Evolutionary conservation across 2,113 vertebrate species (phyloP), one percentile per base, ranked within the genome.

Genomic region (Phrynocephalus versicolor): DNA sequence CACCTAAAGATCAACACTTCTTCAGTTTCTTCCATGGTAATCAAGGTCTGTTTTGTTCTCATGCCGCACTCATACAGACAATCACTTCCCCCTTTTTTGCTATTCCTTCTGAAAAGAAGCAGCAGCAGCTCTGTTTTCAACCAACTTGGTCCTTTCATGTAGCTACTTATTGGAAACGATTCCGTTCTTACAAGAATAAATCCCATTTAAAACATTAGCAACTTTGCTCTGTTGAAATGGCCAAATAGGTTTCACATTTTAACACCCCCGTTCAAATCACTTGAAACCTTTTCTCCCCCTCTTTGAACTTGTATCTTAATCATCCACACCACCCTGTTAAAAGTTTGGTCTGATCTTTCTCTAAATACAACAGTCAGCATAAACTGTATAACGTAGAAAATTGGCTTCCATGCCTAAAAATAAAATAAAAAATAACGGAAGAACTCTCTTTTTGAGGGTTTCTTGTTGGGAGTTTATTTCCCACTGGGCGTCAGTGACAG

Each of bases 121-220:
- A n/a, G n/a, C n/a, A 57, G 81, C 35, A 79, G 51, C 0, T 0
- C 72, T 71, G 62, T 87, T 88, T 79, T 89, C 84, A 72, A 3
- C 78, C 82, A 80, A 90, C 64, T 80, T 64, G 14, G 72, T 91
- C 45, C 2, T 4, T 82, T 10, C 86, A 72, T 83, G 71, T 81
- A 92, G 83, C 74, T 87, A 88, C 18, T 88, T 86, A 84, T 86
- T 88, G 65, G 86, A 87, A 90, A 90, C 45, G 75, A 93, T 92
- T 93, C 60, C 21, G 81, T 90, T 94, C 79, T 25, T 83, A 87
- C 85, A 85, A 91, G 89, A 84, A 74, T 90, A 89, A 92, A 94
- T 94, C 88, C 67, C 57, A 87, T 93, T 91, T 86, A 73, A 92
- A 89, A 86, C 86, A 70, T 92, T 91, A 95, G 92, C 88, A 88